Base-by-base conservation (phyloP, 2,888 invertebrate genomes). In the Hipparchia semele region DNA sequence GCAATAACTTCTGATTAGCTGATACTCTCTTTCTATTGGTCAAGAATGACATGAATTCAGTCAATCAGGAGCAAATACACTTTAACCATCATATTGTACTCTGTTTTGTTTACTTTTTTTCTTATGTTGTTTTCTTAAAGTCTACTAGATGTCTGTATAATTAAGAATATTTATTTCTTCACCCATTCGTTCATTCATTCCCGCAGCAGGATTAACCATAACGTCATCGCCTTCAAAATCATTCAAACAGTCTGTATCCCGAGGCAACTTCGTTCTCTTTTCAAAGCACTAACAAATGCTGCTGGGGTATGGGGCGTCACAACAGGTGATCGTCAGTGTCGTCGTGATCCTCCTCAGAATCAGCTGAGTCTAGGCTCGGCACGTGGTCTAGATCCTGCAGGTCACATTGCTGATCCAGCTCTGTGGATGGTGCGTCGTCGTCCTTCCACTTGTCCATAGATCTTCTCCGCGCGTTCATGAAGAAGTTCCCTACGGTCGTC, bases 391-490 rank as follows among this genome's bases (percentile, higher is more conserved):
- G 76, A 75, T 95, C 95, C 69, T 94, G 92, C 67, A 92, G 89
- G 72, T 95, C 95, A 76, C 94, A 91, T 46, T 88, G 85, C 80
- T 92, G 92, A 83, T 95, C 95, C 72, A 95, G 82, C 2, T 94
- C 94, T 1, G 87, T 90, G 0, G 95, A 95, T 49, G 96, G 96
- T 70, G 96, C 96, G 81, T 97, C 98, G 84, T 99, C 98, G 86
- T 99, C 99, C 89, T 98, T 97, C 99, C 99, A 99, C 86, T 99
- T 99, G 93, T 99, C 99, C 98, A 98, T 98, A 3, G 98, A 98
- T 79, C 99, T 96, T 81, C 99, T 96, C 75, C 99, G 95, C n/a
- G 99, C 99, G 92, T 99, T 99, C 99, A 99, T 99, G 95, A 99
- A 99, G 95, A 99, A 99, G 91, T 99, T 99, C 68, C 99, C 99